Evolutionary conservation across 92 coral and sea anemone genomes (phyloP), one percentile per base, ranked within the genome.

Genomic region (Siderastrea radians): DNA sequence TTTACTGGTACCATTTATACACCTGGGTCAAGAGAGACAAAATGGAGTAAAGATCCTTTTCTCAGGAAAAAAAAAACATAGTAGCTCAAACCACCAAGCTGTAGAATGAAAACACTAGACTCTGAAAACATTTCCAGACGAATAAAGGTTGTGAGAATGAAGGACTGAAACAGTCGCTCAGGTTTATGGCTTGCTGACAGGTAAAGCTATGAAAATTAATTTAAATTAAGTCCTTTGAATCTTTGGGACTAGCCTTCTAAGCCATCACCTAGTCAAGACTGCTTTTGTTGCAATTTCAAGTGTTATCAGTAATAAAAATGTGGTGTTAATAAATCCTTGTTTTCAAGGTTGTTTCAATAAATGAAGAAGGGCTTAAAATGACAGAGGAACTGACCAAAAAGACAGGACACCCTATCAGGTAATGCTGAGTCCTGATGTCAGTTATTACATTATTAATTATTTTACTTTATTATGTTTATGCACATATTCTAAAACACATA

Each of bases 331-430:
- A 26, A 26, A 26, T 26, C 38, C 38, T 77, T 53, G 3, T 45
- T 50, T 15, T 8, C 45, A 65, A 97, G 99, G 99, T 97, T 75
- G 90, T 97, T 38, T 96, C 98, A 49, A 97, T 95, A 76, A 97
- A 97, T 84, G 99, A 97, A 87, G 98, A 97, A 90, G 99, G 98
- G 1, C 84, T 97, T 52, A 87, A 88, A 77, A 94, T 92, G 88
- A 96, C 98, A 49, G 99, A 97, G 59, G 95, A 90, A 68, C 74
- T 96, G 68, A 97, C 99, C 3, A 94, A 92, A 67, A 90, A 90
- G 78, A 97, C 94, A 63, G 99, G 99, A 9, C 94, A 94, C 83
- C 99, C 99, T 45, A 87, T 97, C 61, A 97, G 99, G 99, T 94
- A 77, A 19, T 1, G 14, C 38, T 8, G 45, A 15, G 1, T 16